Conservation (phyloP, 2,888 invertebrate species). For the Cephus nigrinus region DNA sequence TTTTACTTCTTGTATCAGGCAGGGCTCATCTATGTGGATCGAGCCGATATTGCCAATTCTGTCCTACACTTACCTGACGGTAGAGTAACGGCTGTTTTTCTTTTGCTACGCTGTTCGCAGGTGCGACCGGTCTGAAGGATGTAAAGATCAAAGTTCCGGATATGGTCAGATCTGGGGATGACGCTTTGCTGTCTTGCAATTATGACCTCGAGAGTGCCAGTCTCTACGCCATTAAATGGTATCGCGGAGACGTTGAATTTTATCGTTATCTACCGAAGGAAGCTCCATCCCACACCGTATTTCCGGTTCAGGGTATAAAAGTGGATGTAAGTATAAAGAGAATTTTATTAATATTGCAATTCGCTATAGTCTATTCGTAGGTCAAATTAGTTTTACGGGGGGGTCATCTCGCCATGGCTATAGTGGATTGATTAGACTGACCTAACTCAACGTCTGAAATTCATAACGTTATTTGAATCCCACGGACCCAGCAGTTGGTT, state of each 20-base stretch:
- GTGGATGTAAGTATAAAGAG: constrained; percentile 75
- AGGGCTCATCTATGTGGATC: background rate
- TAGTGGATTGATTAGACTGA: background rate
- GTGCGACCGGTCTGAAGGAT: constrained; percentile 56
- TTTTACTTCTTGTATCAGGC: background rate
- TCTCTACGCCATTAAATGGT: constrained; percentile 83
- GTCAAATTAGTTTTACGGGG: background rate
- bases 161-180: constrained; percentile 58
- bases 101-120: constrained; percentile 36
- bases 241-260: constrained; percentile 79
- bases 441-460: background rate
- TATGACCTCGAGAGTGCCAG: constrained; percentile 55
- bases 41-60: background rate
- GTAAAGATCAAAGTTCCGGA: constrained; percentile 57
- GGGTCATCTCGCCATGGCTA: background rate
- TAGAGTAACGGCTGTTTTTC: background rate
- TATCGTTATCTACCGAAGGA: constrained; percentile 81
- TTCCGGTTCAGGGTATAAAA: constrained; percentile 75
- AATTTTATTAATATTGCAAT: background rate
- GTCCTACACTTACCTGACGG: background rate
- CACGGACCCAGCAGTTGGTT: too few relatives aligned
- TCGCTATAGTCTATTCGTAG: background rate
- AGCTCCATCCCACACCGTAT: constrained; percentile 77
- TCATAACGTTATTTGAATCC: background rate
- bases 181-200: constrained; percentile 57